Percentiles rank a stretch among this genome's conserved stretches.
These are phyloP conservation scores for Eledone cirrhosa DNA, from an alignment of 2,888 invertebrate species.

Conservation along the genomic window DNA sequence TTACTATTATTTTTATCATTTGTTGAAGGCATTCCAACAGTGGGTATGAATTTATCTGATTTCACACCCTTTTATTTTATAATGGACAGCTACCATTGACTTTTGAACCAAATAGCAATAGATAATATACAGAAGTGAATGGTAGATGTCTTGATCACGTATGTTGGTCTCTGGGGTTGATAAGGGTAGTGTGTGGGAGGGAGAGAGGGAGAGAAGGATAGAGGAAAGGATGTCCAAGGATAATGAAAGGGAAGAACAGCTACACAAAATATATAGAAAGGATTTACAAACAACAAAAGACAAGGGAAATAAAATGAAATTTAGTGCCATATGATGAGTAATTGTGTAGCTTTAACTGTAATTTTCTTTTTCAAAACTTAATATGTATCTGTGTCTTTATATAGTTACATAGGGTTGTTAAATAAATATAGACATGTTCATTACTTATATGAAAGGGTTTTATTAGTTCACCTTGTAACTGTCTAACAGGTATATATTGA, in stretches of 20 bases:
- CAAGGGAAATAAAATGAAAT: background rate
- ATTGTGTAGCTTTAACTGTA: too few species aligned
- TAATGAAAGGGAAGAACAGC: background rate
- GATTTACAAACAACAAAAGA: background rate
- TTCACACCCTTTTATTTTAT: background rate
- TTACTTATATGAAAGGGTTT: too few species aligned
- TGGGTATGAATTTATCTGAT: too few species aligned
- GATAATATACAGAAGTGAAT: background rate
- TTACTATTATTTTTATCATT: too few species aligned
- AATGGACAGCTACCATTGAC: conserved; percentile 10
- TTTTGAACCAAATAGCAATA: background rate
- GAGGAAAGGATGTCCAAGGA: background rate
- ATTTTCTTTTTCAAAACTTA: too few species aligned
- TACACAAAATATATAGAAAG: background rate
- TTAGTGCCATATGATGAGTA: too few species aligned
- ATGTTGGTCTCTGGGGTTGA: conserved; percentile 20
- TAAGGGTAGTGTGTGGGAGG: background rate
- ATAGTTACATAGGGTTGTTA: too few species aligned
- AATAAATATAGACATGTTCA: too few species aligned
- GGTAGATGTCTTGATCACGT: conserved; percentile 22
- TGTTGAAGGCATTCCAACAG: too few species aligned
- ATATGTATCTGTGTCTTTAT: too few species aligned
- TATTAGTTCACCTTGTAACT: too few species aligned
- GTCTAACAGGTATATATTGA: too few species aligned
- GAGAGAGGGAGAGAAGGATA: background rate